Percentiles rank a stretch among this genome's conserved stretches.
Conservation (phyloP, 1,140 invertebrate genomes). For the Cydia fagiglandana region DNA sequence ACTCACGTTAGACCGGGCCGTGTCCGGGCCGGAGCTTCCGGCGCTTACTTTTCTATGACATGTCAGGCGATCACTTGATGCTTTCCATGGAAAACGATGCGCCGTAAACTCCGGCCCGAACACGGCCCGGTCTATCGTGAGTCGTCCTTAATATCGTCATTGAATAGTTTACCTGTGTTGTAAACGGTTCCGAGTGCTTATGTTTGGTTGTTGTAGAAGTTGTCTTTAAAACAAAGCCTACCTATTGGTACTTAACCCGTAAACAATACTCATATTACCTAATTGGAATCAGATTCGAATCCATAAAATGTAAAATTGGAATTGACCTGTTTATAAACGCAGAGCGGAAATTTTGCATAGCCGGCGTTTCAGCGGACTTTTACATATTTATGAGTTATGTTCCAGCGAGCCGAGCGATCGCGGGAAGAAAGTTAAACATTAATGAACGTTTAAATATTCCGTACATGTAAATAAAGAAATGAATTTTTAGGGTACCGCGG, state of each 20-base stretch:
- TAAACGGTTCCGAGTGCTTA: no score
- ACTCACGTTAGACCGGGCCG: no score
- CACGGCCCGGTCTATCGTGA: no score
- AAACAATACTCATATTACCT: slow-evolving; percentile 1
- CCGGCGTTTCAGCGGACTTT: slow-evolving; percentile 58
- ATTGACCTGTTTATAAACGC: slow-evolving; percentile 61
- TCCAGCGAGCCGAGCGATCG: slow-evolving; percentile 58
- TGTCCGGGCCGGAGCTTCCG: no score
- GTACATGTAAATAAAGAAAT: slow-evolving; percentile 73
- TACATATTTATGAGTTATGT: slow-evolving; percentile 77
- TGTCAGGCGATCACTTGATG: no score
- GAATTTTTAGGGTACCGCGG: slow-evolving; percentile 53
- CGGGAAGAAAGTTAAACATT: slow-evolving; percentile 75
- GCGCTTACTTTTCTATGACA: no score
- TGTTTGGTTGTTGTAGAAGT: no score
- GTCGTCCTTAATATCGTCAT: no score
- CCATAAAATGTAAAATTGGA: slow-evolving; percentile 60
- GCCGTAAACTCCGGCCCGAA: no score
- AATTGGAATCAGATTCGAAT: slow-evolving; percentile 47
- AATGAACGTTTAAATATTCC: slow-evolving; percentile 75
- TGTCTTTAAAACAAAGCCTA: background rate
- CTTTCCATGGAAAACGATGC: no score
- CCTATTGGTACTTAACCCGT: background rate
- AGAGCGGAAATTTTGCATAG: slow-evolving; percentile 62
- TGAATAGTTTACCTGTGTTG: no score